These are phyloP conservation scores for Gymnodraco acuticeps DNA, from an alignment of 2,797 vertebrate genomes.

Conservation along the genomic window DNA sequence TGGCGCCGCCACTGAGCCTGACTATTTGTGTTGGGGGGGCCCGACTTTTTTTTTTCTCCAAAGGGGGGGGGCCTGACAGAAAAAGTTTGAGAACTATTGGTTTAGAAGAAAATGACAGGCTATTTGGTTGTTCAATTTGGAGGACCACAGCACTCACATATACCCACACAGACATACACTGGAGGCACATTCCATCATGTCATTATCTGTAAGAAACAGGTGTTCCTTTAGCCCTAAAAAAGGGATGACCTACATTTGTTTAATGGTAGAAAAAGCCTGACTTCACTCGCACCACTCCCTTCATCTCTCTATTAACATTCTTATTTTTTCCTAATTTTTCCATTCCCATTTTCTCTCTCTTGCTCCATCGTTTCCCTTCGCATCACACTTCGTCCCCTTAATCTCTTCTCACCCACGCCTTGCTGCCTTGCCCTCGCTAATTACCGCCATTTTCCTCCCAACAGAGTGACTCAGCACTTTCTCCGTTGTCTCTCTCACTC, in stretches of 20 bases:
- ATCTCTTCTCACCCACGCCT: conserved; percentile 37
- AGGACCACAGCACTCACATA: neutral
- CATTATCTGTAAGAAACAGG: conserved; percentile 55
- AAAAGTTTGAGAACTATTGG: too few relatives aligned
- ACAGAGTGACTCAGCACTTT: conserved; percentile 63
- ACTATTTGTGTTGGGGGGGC: too few relatives aligned
- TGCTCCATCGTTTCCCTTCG: neutral
- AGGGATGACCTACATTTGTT: conserved; percentile 61
- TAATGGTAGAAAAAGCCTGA: conserved; percentile 52
- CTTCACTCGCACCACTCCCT: conserved; percentile 48
- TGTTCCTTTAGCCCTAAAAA: conserved; percentile 41
- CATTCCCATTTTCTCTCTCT: conserved; percentile 8
- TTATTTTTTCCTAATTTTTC: neutral
- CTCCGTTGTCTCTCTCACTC: conserved; percentile 32
- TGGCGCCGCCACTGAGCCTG: too few relatives aligned
- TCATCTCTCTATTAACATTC: conserved; percentile 4
- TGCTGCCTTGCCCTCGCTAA: conserved; percentile 42
- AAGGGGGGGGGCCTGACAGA: too few relatives aligned
- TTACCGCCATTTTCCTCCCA: conserved; percentile 52
- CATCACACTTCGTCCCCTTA: conserved; percentile 21
- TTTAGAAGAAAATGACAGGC: conserved; percentile 12
- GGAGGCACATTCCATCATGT: conserved; percentile 43
- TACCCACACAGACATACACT: conserved; percentile 14
- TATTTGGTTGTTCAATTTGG: conserved; percentile 14
- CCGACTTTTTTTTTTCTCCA: too few relatives aligned